Base-by-base conservation (phyloP, 2,113 vertebrate species). In the Poeciliopsis retropinna region DNA sequence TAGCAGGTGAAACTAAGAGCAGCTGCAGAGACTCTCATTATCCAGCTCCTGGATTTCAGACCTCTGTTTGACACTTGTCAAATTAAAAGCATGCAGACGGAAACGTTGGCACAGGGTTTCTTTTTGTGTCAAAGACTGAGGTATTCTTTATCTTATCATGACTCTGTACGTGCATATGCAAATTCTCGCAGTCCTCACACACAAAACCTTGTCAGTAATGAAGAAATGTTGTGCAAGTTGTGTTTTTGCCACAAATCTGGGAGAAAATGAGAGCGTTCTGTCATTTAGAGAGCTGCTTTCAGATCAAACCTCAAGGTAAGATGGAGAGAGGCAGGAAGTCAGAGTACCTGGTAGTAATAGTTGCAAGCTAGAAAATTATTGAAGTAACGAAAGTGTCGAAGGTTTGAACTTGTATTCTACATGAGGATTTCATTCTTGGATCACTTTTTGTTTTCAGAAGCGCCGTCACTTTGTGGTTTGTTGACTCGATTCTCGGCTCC, bases 181-280 rank as follows among this genome's bases (percentile, higher is more conserved):
- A 85, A 85, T 86, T 39, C 65, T 51, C 61, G 69, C 72, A 73
- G 70, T 75, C 73, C 61, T 6, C 14, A 17, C 12, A 13, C 37
- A 19, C 15, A 79, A 87, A 85, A 75, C 54, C 64, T 32, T 71
- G 29, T 63, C 12, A 0, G 60, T 72, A 79, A 87, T 88, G 73
- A 75, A 67, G 14, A 83, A 70, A 81, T 87, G 80, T 80, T 70
- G 69, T 75, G 51, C 80, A 81, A 76, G 65, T 71, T 37, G 61
- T 81, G 65, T 44, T 13, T 44, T 44, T 44, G 17, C 44, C 44
- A 17, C 44, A 47, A 47, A 5, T 19, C 41, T 19, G 44, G 17
- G 0, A 6, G 44, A 19, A 47, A 41, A 41, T 13, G 14, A 41
- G 39, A 15, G 39, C 14, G 4, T 41, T 41, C 5, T 47, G 44